Conservation (phyloP, 2,888 invertebrate genomes). For the Aphidius colemani region DNA sequence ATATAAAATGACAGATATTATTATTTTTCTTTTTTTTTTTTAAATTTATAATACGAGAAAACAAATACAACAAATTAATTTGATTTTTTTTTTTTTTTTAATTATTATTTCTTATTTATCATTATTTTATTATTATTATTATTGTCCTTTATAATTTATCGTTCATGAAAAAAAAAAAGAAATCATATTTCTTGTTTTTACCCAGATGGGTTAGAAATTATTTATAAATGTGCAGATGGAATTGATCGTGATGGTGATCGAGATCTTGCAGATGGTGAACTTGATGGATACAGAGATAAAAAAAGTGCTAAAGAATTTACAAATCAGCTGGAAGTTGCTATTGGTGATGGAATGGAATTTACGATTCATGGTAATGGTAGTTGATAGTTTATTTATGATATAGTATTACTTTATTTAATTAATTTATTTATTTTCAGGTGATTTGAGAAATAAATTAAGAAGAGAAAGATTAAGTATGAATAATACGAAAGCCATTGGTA, state of each 20-base stretch:
- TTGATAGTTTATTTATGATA: slow-evolving; percentile 4
- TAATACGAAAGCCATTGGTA: slow-evolving; percentile 76
- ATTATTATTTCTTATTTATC: too few relatives aligned
- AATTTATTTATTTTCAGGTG: slow-evolving; percentile 63
- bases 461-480: slow-evolving; percentile 80
- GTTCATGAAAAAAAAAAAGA: slow-evolving; percentile 22
- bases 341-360: slow-evolving; percentile 92
- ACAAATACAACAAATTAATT: slow-evolving; percentile 22
- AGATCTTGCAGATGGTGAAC: slow-evolving; percentile 81
- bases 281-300: slow-evolving; percentile 77
- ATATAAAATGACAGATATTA: too few relatives aligned
- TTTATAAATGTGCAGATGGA: slow-evolving; percentile 63
- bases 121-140: slow-evolving; percentile 18
- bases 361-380: slow-evolving; percentile 78
- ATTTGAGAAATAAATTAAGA: slow-evolving; percentile 80
- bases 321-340: slow-evolving; percentile 83
- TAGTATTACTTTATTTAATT: background rate
- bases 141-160: slow-evolving; percentile 30
- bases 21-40: background rate
- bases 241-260: slow-evolving; percentile 67
- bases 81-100: too few relatives aligned
- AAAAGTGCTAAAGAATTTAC: slow-evolving; percentile 77
- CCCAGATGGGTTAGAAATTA: slow-evolving; percentile 48
- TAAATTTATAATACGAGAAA: slow-evolving; percentile 1
- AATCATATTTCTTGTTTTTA: background rate